Percentiles rank a stretch among this genome's conserved stretches.
phyloP scores from a whole-genome alignment of 2,797 vertebrate genomes.

The Molothrus aeneus region DNA sequence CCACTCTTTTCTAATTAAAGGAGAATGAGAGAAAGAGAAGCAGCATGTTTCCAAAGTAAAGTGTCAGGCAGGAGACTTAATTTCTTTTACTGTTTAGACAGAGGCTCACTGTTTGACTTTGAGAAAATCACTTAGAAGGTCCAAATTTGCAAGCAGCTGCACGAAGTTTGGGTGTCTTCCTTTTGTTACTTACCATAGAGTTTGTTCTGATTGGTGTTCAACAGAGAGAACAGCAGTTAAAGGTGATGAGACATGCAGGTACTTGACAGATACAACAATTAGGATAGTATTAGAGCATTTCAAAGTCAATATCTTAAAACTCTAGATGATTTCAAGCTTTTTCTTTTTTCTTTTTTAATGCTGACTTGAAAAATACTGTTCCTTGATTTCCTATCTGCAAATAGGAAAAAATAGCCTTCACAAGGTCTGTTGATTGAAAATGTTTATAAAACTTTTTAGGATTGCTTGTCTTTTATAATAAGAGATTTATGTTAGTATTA shows the following conservation, averaged over 20 bases:
- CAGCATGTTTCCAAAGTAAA: neutral
- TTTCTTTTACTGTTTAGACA: conserved; percentile 1
- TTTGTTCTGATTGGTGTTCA: neutral
- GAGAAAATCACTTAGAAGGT: neutral
- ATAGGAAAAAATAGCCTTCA: neutral
- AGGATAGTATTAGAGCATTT: neutral
- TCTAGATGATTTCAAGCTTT: neutral
- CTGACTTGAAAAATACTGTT: neutral
- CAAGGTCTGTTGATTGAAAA: neutral
- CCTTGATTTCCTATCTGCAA: neutral
- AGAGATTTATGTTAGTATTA: neutral
- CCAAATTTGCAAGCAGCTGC: neutral
- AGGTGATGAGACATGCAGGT: neutral
- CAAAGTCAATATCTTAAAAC: neutral
- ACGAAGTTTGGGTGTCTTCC: neutral
- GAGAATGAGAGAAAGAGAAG: neutral
- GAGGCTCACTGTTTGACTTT: neutral
- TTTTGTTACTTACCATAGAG: neutral
- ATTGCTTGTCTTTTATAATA: neutral
- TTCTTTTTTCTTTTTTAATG: neutral
- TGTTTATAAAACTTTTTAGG: neutral
- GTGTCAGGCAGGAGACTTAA: neutral
- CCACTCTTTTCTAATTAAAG: neutral
- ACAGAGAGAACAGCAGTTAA: neutral
- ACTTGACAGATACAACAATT: neutral